Evolutionary conservation across 2,888 invertebrate genomes (phyloP), one percentile per base, ranked within the genome.

Genomic region (Nycteola revayana): DNA sequence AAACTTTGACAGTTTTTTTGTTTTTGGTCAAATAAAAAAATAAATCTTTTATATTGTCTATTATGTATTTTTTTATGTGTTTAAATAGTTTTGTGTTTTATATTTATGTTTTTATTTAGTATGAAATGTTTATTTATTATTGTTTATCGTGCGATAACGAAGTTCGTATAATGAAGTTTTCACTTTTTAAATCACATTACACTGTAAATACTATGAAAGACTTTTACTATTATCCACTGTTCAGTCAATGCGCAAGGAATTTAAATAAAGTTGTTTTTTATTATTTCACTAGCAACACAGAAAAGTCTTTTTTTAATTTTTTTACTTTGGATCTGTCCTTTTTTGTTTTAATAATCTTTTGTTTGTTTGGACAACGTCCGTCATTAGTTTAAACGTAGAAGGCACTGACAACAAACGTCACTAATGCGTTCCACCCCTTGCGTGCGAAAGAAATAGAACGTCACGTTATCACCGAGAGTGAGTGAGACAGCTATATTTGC

Each of bases 341-440:
- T 45, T 59, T 62, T 48, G 41, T 42, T 53, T 42, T 33, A 46
- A 46, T 50, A 48, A 6, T 29, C n/a, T 28, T 35, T 47, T 65
- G 60, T 65, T 72, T 61, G 60, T 60, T 59, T 53, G 49, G 59
- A 58, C 46, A 65, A 68, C 86, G 87, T 85, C 86, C 79, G 77
- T 64, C 75, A 74, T 70, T 75, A 68, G 65, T 76, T 75, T 78
- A 71, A 75, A 77, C 84, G 65, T 66, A 54, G 72, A 79, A 80
- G 75, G 75, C 71, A 87, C 87, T 87, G 84, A 74, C 72, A 68
- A 63, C 51, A 56, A 52, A 56, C 54, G 49, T 60, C 59, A 60
- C 56, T 58, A 41, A 37, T 53, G 54, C 60, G 57, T 64, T 73
- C 63, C 67, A 75, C 72, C 82, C 85, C 78, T 70, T 50, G 60